These are phyloP conservation scores for Poecilus cupreus DNA, from an alignment of 2,888 invertebrate species.

Conservation along the genomic window DNA sequence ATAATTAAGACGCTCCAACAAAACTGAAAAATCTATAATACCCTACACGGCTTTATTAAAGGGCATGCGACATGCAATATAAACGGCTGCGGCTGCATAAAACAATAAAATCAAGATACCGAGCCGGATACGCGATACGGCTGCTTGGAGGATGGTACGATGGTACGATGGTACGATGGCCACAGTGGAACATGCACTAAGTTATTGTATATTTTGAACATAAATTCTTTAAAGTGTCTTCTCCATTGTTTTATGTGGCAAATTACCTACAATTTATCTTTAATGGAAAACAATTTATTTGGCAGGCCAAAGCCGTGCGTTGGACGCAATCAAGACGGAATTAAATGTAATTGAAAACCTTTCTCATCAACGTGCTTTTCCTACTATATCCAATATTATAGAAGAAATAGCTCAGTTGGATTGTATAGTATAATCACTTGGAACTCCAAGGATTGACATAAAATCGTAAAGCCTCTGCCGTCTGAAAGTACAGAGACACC, in stretches of 20 bases:
- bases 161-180: no score
- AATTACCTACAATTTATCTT: not conserved
- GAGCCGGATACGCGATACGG: not conserved
- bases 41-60: conserved; percentile 3
- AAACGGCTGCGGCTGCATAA: conserved; percentile 8
- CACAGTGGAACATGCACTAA: not conserved
- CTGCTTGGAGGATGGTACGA: no score
- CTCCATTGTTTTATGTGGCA: not conserved
- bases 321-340: no score
- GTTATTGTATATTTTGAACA: not conserved
- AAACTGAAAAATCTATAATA: conserved; percentile 10
- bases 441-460: no score
- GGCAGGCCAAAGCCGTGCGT: no score
- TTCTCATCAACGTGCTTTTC: no score
- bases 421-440: no score
- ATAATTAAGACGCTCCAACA: not conserved
- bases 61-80: conserved; percentile 14
- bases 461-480: no score
- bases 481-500: no score
- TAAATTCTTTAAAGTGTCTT: conserved; percentile 16
- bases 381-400: no score
- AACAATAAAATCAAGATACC: conserved; percentile 9
- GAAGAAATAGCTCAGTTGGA: no score
- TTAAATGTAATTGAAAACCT: no score
- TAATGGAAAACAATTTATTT: not conserved